phyloP scores from a whole-genome alignment of 2,113 vertebrate genomes.

The Hemicordylus capensis region DNA sequence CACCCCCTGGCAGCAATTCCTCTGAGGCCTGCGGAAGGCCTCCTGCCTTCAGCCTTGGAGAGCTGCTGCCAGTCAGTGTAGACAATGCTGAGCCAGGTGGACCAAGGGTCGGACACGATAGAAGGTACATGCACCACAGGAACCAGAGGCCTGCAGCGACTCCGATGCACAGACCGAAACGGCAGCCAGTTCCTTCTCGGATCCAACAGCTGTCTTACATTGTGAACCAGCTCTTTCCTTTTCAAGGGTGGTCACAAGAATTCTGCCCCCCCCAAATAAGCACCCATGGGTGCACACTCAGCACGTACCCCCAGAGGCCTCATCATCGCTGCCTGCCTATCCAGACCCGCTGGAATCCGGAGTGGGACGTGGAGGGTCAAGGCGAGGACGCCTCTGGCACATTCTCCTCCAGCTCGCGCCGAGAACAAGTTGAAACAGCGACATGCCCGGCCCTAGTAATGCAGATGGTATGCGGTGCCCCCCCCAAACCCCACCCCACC shows the following conservation, averaged over 20 bases:
- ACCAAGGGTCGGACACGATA: no score
- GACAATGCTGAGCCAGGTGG: no score
- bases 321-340: slow-evolving; percentile 17
- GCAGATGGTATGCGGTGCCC: neutral
- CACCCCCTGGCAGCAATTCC: no score
- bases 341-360: neutral
- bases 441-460: neutral
- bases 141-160: neutral
- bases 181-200: neutral
- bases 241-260: neutral
- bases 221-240: neutral
- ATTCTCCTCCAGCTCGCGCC: neutral
- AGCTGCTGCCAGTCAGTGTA: no score
- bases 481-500: neutral
- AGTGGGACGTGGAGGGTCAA: neutral
- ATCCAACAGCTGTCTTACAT: neutral
- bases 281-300: slow-evolving; percentile 1
- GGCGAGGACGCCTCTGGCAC: neutral
- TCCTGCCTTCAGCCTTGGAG: no score
- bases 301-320: neutral
- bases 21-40: no score
- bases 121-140: neutral
- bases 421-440: neutral
- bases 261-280: no score
- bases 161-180: neutral